Base-by-base conservation (phyloP, 2,113 vertebrate species). In the Mionectes macconnelli region DNA sequence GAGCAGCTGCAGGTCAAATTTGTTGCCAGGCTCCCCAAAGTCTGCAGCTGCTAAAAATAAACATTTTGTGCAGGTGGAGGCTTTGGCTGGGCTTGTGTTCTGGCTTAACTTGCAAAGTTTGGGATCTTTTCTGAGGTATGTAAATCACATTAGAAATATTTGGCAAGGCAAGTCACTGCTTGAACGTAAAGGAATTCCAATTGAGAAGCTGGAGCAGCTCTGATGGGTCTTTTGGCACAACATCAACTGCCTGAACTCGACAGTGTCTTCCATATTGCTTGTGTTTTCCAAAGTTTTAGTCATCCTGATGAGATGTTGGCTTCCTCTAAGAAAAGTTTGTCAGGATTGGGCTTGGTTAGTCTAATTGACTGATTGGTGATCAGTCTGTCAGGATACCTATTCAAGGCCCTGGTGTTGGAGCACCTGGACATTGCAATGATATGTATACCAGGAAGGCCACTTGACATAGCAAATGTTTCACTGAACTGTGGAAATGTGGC, bases 21-120 rank as follows among this genome's bases (percentile, higher is more conserved):
- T 84, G 86, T 93, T 93, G 72, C 93, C 9, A 79, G 80, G 67
- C 90, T 97, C 75, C 79, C 85, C 52, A 45, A 91, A 95, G 89
- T 79, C 94, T 96, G 87, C 85, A 94, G 81, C 72, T 95, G 92
- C 92, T 97, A 97, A 97, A 97, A 97, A 97, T 96, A 97, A 96
- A 91, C 78, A 86, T 94, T 95, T 87, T 94, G 84, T 31, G 20
- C 94, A 96, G 96, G 96, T 97, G 96, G 92, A 88, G 86, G 57
- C 84, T 88, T 97, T 97, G 95, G 92, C 91, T 90, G 59, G 79
- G 91, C 66, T 96, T 97, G 90, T 67, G 78, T 82, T 96, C 96
- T 96, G 95, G 96, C 95, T 94, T 87, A 87, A 87, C 74, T 96
- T 94, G 79, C 82, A 79, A 85, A 95, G 82, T 95, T 96, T 90